Base-by-base conservation (phyloP, 2,113 vertebrate genomes). In the Corythoichthys intestinalis region DNA sequence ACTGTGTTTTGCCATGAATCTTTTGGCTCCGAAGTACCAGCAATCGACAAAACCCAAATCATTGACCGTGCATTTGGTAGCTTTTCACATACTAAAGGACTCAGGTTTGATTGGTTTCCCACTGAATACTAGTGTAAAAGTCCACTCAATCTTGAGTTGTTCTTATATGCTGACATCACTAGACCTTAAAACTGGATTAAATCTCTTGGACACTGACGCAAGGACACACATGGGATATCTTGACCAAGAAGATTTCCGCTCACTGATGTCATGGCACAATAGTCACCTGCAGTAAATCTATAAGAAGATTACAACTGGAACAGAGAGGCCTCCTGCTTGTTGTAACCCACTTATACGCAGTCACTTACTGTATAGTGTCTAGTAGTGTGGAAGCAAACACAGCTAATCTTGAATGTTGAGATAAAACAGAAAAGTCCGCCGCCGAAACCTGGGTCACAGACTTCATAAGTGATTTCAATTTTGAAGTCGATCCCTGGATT, bases 241-340 rank as follows among this genome's bases (percentile, higher is more conserved):
- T 34, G 52, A 60, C 56, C 46, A 61, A 75, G 70, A 58, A 65
- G 76, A 75, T 67, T 81, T 71, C 59, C 74, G 68, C 65, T 57
- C 63, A 70, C 58, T 80, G 83, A 84, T 86, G 85, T 84, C 84
- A 84, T 28, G 47, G 68, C 69, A 73, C 66, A 79, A 65, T 60
- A 59, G 69, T 74, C 83, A 86, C 76, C 83, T 84, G 78, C 63
- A 71, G 71, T 76, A 75, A 78, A 70, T 71, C 79, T 70, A 47
- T 87, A 85, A 87, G 67, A 76, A 78, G 85, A 82, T 90, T 88
- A 81, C 0, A 15, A 46, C 47, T 44, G 72, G 73, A 77, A 81
- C 56, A 2, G 10, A 3, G 8, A 41, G 67, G 57, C 63, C 61
- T 78, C 57, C 56, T 41, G 46, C 66, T 68, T 34, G 65, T 41